Base-by-base conservation (phyloP, 2,797 vertebrate species). In the Simalia tracyae region DNA sequence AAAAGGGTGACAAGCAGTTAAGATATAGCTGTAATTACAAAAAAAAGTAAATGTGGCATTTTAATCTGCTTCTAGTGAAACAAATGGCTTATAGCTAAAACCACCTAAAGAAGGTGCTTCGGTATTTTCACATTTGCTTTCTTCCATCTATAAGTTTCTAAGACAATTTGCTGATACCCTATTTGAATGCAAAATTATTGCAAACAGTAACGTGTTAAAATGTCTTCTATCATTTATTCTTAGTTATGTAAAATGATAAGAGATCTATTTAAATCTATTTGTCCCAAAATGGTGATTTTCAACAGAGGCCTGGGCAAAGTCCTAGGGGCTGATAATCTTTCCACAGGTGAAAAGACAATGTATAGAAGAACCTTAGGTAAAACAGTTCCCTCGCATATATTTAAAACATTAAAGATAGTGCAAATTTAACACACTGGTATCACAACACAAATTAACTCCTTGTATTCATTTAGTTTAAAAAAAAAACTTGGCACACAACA, bases 401-500 rank as follows among this genome's bases (percentile, higher is more conserved):
- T 98, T 90, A 60, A 96, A 97, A 97, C 96, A 97, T 97, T 95
- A 96, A 92, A 97, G 97, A 98, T 98, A 99, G 99, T 99, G 99
- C 99, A 99, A 99, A 98, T 98, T 98, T 97, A 97, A 98, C 98
- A 98, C 96, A 97, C 96, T 96, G 96, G 97, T 96, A 96, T 96
- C 96, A 98, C 98, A 97, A 97, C 97, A 98, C 95, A 96, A 97
- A 98, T 97, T 97, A 96, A 97, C 96, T 97, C 97, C 97, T 97
- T 96, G 97, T 97, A 96, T 98, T 98, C 97, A 96, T 93, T 96
- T 96, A 95, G 97, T 22, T 2, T 5, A 5, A 14, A 64, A 88
- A 96, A 54, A 54, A 93, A 95, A 68, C 98, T 98, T 99, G 98
- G 99, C 99, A 99, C 98, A 98, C 98, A 97, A 98, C 98, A 98